These are phyloP conservation scores for Pontoporia blainvillei DNA, from an alignment of 2,113 vertebrate genomes.

Conservation along the genomic window DNA sequence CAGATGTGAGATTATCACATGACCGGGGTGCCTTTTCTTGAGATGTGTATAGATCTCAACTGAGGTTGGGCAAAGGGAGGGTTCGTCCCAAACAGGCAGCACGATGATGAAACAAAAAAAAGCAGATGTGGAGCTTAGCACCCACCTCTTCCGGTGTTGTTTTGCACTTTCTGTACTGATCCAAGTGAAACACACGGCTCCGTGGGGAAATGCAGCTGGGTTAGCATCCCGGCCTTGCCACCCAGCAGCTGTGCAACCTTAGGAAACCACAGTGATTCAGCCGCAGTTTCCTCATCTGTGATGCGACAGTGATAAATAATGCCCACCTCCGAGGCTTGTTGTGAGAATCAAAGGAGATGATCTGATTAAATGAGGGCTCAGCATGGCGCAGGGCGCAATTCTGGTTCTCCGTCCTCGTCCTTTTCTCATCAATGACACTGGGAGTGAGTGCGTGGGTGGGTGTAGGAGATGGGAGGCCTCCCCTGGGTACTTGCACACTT, in stretches of 20 bases:
- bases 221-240: no score
- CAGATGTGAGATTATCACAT: background rate
- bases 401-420: accelerated
- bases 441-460: background rate
- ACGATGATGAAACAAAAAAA: background rate
- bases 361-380: background rate
- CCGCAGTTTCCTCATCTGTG: accelerated
- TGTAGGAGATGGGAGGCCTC: background rate
- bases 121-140: accelerated
- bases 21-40: background rate
- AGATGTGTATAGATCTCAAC: background rate
- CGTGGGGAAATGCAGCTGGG: no score
- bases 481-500: accelerated
- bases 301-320: accelerated
- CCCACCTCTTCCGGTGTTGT: no score
- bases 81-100: background rate
- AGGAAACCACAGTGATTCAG: accelerated
- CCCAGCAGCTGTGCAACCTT: background rate
- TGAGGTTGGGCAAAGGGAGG: background rate
- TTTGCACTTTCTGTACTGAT: background rate
- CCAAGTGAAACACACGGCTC: background rate
- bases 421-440: background rate
- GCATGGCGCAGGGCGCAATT: accelerated
- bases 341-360: background rate
- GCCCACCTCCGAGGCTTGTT: no score